phyloP scores from a whole-genome alignment of 2,113 vertebrate species.

The Eudyptes chrysolophus region DNA sequence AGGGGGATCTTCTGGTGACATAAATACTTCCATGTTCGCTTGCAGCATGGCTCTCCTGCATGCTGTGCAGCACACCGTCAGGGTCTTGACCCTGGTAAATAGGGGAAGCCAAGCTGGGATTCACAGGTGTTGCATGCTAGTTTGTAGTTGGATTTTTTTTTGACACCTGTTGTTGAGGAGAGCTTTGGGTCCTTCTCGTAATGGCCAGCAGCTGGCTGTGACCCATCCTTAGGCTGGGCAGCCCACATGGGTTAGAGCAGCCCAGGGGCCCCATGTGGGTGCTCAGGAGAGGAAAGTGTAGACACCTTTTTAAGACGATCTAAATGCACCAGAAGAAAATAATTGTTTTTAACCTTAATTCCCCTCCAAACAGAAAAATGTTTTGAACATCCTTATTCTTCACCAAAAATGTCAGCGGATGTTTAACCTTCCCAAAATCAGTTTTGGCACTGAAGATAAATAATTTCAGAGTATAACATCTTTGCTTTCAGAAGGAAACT shows the following conservation, averaged over 20 bases:
- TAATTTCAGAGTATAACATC: not conserved
- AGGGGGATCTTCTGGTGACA: not conserved
- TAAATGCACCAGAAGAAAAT: not conserved
- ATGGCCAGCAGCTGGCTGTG: not conserved
- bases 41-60: not conserved
- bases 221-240: not conserved
- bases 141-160: not conserved
- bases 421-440: not conserved
- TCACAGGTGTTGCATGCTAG: not conserved
- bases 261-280: fast-evolving
- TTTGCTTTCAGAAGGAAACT: not conserved
- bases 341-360: not conserved
- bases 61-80: fast-evolving
- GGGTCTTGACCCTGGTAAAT: not conserved
- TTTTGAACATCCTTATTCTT: not conserved
- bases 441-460: not conserved
- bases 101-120: not conserved
- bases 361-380: not conserved
- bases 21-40: not conserved
- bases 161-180: not conserved
- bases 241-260: not conserved
- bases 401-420: not conserved
- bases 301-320: not conserved
- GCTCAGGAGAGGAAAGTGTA: not conserved
- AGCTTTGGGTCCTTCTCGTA: not conserved